phyloP scores from a whole-genome alignment of 2,888 invertebrate species.

The Netelia fuscicornis region DNA sequence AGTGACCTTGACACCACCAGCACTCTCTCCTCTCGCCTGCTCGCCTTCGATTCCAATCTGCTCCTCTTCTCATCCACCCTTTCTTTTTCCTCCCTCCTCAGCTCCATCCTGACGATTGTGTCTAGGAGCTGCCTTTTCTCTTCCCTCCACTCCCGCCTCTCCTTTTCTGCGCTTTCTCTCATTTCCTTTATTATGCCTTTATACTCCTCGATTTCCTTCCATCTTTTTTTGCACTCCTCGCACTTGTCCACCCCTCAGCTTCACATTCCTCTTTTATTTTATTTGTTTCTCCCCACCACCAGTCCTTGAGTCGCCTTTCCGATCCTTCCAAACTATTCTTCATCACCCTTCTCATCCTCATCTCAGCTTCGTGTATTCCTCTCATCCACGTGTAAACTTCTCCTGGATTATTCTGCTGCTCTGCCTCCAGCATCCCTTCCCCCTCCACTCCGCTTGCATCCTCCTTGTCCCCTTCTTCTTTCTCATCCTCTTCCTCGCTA shows the following conservation, averaged over 20 bases:
- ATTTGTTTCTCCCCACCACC: background rate
- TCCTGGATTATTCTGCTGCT: background rate
- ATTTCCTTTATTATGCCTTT: background rate
- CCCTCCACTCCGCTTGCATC: background rate
- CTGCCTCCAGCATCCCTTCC: background rate
- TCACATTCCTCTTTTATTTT: background rate
- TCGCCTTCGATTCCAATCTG: background rate
- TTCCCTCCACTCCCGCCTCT: constrained; percentile 1
- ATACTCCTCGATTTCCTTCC: too few relatives aligned
- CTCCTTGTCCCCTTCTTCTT: background rate
- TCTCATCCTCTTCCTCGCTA: background rate
- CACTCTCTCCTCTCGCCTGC: background rate
- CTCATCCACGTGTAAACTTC: background rate
- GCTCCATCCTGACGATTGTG: background rate
- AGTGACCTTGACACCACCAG: background rate
- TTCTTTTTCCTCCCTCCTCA: background rate
- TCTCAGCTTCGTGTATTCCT: background rate
- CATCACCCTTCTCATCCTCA: constrained; percentile 16
- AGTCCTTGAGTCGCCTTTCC: constrained; percentile 1
- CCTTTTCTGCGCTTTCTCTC: background rate
- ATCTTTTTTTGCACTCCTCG: background rate
- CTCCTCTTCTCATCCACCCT: background rate
- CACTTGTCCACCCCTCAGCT: background rate
- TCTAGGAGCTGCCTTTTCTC: background rate
- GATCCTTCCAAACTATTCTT: background rate